Evolutionary conservation across 2,797 vertebrate genomes (phyloP).

Genomic region (Aerospiza tachiro): DNA sequence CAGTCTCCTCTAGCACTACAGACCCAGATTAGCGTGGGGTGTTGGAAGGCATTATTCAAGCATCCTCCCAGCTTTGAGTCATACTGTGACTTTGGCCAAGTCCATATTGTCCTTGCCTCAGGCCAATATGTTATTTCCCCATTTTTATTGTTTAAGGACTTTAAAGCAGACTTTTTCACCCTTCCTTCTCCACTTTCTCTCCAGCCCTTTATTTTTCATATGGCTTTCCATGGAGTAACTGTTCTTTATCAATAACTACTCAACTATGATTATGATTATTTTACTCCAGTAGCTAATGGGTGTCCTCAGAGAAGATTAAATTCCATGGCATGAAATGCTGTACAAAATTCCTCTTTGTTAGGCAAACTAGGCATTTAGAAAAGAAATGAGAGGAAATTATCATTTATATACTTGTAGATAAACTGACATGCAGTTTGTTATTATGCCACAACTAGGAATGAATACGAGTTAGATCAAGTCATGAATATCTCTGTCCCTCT

Average conservation of each 20-base stretch:
- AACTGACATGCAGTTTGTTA: not conserved
- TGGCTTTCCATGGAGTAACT: not conserved
- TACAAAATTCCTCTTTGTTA: not conserved
- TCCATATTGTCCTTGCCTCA: not conserved
- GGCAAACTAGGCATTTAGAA: not conserved
- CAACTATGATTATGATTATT: not conserved
- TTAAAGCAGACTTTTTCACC: not conserved
- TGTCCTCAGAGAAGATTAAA: not conserved
- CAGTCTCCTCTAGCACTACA: not conserved
- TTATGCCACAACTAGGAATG: slow-evolving; percentile 72
- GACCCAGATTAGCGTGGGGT: not conserved
- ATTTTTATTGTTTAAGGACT: not conserved
- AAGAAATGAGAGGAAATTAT: not conserved
- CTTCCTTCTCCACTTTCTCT: not conserved
- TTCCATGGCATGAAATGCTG: not conserved
- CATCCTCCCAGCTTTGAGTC: not conserved
- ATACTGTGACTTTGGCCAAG: not conserved
- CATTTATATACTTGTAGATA: not conserved
- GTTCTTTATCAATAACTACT: not conserved
- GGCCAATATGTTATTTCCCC: not conserved
- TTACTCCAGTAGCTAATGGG: not conserved
- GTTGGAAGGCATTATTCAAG: not conserved
- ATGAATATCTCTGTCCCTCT: slow-evolving; percentile 79
- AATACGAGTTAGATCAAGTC: slow-evolving; percentile 82
- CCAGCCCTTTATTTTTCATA: not conserved